These are phyloP conservation scores for Machaerirhynchus nigripectus DNA, from an alignment of 2,113 vertebrate genomes.

Conservation along the genomic window DNA sequence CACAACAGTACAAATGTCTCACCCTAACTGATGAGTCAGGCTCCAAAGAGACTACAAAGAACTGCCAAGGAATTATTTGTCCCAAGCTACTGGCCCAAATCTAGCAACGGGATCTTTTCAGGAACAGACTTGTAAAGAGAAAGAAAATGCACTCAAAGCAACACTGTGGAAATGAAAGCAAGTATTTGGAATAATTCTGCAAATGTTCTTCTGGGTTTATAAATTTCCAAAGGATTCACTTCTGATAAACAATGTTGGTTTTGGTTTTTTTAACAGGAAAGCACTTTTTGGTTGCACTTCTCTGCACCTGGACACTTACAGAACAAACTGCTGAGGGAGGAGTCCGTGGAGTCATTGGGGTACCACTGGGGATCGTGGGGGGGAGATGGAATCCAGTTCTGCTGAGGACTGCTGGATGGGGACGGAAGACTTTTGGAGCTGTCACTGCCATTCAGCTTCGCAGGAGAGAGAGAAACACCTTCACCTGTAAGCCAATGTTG, in stretches of 20 bases:
- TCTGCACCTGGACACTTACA: constrained; percentile 75
- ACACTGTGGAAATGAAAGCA: neutral
- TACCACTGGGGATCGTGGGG: constrained; percentile 98
- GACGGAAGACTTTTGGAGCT: constrained; percentile 89
- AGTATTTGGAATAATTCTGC: neutral
- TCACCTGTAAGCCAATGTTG: constrained; percentile 77
- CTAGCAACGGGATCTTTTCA: neutral
- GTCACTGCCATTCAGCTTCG: constrained; percentile 89
- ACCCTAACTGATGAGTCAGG: constrained; percentile 5
- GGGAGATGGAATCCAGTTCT: constrained; percentile 94
- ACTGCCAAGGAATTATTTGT: neutral
- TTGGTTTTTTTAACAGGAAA: neutral
- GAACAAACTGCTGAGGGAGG: constrained; percentile 91
- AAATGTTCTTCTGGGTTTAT: neutral
- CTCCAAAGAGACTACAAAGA: neutral
- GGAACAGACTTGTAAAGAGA: neutral
- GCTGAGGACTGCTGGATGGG: constrained; percentile 87
- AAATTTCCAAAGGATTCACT: neutral
- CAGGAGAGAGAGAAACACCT: constrained; percentile 88
- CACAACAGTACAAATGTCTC: neutral
- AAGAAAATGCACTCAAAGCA: neutral
- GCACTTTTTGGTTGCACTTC: neutral
- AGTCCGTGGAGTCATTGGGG: constrained; percentile 93
- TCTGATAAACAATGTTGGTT: neutral
- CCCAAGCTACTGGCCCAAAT: neutral